Evolutionary conservation across 1,140 invertebrate species (phyloP), one percentile per base, ranked within the genome.

Genomic region (Megalopta genalis): DNA sequence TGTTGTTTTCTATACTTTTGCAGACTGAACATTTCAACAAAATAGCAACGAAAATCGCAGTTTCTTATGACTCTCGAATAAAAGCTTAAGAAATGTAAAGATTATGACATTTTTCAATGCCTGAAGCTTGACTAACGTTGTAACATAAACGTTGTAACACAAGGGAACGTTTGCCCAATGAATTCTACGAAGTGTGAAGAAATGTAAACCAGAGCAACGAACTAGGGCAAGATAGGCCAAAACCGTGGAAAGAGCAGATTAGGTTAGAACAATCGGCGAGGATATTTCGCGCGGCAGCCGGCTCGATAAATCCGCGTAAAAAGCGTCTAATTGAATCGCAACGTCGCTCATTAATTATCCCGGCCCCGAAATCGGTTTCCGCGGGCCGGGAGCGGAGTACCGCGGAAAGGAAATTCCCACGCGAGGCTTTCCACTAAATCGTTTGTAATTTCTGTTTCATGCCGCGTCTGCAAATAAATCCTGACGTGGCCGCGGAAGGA

Each of bases 371-470:
- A 49, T 63, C 27, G 69, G 42, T 59, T 70, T n/a, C 23, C 42
- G 37, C 1, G 21, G 10, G 2, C 37, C n/a, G 6, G n/a, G 8
- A 49, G 14, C 21, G n/a, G 49, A 66, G n/a, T n/a, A 12, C 0
- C 7, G 14, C 32, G 27, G 8, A 62, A 52, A 62, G 39, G 10
- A 46, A 69, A 12, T 16, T 21, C n/a, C 39, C n/a, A 16, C 10
- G 9, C 16, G 10, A 18, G 39, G 14, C n/a, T 77, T 60, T 25
- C 57, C 42, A 14, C 16, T 25, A 70, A 70, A 70, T 46, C 42
- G 57, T 39, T 63, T 1, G 67, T 77, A 71, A 77, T 63, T 77
- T 54, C 75, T 52, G 75, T 63, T 64, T 70, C 66, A 39, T 77
- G 75, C 42, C 21, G n/a, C 10, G 57, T 62, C 68, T 37, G 59